Percentiles rank a stretch among this genome's conserved stretches.
phyloP scores from a whole-genome alignment of 2,113 vertebrate genomes.

The Psittacus erithacus region DNA sequence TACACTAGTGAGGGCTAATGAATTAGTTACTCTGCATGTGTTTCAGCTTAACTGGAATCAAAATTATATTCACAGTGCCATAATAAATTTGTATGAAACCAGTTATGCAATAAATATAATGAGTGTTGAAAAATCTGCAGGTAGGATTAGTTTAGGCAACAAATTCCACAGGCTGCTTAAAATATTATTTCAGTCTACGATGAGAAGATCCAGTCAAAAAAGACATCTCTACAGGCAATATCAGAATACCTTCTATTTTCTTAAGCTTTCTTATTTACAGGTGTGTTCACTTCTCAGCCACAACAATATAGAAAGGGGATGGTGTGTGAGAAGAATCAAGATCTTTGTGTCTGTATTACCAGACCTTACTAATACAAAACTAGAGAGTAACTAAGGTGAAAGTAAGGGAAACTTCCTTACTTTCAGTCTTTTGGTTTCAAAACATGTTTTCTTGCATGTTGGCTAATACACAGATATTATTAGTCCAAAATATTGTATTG shows the following conservation, averaged over 20 bases:
- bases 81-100: background rate
- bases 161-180: background rate
- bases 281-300: background rate
- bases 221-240: background rate
- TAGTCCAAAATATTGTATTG: background rate
- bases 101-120: background rate
- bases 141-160: background rate
- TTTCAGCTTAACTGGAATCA: background rate
- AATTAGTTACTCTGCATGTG: background rate
- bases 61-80: background rate
- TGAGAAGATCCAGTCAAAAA: background rate
- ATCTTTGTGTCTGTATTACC: background rate
- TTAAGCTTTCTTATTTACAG: background rate
- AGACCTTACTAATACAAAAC: background rate
- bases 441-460: background rate
- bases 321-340: background rate
- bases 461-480: background rate
- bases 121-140: background rate
- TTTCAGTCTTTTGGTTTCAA: background rate
- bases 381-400: background rate
- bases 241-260: background rate
- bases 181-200: background rate
- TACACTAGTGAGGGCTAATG: background rate
- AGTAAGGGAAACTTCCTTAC: background rate
- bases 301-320: background rate